A percentile compares a stretch with the other conserved stretches of the same genome.
Conservation (phyloP, 1,140 invertebrate species). For the Diuraphis noxia region DNA sequence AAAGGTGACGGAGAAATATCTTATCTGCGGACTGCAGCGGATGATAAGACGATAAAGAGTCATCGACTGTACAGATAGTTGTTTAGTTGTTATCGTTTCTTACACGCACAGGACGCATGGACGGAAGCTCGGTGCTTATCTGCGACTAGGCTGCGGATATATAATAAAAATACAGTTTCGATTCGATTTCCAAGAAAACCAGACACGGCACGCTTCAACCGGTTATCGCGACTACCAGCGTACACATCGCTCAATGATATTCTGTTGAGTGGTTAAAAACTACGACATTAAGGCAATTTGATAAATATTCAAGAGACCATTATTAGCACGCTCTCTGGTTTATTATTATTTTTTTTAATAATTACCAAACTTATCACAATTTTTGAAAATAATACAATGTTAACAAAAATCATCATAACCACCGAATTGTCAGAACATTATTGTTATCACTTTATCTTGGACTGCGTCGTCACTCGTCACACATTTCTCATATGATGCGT, state of each 20-base stretch:
- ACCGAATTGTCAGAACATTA: too few relatives aligned
- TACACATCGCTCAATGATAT: not conserved
- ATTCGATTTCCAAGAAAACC: slow-evolving; percentile 4
- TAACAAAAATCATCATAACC: not conserved
- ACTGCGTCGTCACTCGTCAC: too few relatives aligned
- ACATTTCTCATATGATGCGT: too few relatives aligned
- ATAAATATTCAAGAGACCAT: not conserved
- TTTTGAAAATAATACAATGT: not conserved
- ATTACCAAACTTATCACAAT: not conserved
- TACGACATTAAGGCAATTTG: not conserved
- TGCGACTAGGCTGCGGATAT: not conserved
- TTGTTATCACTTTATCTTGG: too few relatives aligned
- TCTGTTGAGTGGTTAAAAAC: not conserved
- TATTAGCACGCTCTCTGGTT: not conserved
- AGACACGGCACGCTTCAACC: not conserved
- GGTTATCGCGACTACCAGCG: not conserved
- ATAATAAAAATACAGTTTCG: not conserved
- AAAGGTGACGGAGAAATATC: not conserved
- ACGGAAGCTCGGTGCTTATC: not conserved
- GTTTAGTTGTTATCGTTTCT: not conserved
- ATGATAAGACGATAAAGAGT: not conserved
- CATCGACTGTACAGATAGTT: not conserved
- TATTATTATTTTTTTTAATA: not conserved
- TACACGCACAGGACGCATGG: not conserved
- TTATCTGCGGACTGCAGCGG: not conserved